phyloP scores from a whole-genome alignment of 2,797 vertebrate genomes.

The Varecia variegata region DNA sequence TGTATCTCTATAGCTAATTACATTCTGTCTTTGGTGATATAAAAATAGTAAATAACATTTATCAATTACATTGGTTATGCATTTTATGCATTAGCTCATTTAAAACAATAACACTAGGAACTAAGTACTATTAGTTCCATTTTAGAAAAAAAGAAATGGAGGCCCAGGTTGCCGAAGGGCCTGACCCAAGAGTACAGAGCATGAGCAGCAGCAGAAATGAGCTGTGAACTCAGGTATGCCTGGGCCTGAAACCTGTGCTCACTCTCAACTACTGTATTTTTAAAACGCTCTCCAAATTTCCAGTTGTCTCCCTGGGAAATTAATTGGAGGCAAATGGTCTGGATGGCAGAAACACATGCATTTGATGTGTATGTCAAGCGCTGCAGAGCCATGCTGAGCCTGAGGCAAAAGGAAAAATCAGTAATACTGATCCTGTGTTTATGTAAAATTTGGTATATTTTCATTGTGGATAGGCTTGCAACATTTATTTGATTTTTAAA shows the following conservation, averaged over 20 bases:
- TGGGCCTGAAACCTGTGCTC: neutral
- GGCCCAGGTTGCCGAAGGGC: neutral
- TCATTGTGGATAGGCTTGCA: neutral
- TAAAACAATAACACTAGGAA: neutral
- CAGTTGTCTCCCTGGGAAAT: neutral
- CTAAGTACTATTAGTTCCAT: neutral
- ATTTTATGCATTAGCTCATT: neutral
- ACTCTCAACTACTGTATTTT: neutral
- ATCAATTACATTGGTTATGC: neutral
- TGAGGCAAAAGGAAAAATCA: slow-evolving; percentile 38
- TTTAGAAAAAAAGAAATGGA: neutral
- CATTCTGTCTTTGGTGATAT: neutral
- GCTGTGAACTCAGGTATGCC: neutral
- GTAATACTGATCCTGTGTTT: neutral
- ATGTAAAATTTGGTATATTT: slow-evolving; percentile 12
- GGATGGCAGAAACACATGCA: slow-evolving; percentile 10
- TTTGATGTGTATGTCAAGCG: neutral
- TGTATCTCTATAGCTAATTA: neutral
- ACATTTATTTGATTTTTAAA: neutral
- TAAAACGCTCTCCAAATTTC: slow-evolving; percentile 19
- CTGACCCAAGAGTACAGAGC: neutral
- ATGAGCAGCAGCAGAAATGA: neutral
- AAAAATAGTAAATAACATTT: neutral
- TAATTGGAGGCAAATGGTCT: slow-evolving; percentile 20
- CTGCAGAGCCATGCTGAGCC: neutral